These are phyloP conservation scores for Leuctra nigra DNA, from an alignment of 2,888 invertebrate species.

Conservation along the genomic window DNA sequence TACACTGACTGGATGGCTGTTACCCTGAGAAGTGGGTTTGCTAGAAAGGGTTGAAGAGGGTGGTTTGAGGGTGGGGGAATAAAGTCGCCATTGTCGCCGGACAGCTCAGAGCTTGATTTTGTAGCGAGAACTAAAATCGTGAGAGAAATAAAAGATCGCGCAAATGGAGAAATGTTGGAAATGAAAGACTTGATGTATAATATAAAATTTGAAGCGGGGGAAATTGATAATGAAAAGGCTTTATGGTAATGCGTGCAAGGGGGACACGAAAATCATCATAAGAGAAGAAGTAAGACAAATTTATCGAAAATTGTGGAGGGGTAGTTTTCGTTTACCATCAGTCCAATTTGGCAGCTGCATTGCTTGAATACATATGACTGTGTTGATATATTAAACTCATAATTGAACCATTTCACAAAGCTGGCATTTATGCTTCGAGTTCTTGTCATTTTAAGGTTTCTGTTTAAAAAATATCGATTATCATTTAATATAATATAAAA, in stretches of 20 bases:
- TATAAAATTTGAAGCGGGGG: background rate
- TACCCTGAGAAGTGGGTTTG: background rate
- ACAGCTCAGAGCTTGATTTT: conserved; percentile 38
- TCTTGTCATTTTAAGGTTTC: too few species aligned
- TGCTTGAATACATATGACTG: too few species aligned
- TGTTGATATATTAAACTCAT: too few species aligned
- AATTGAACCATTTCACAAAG: too few species aligned
- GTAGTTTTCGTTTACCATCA: too few species aligned
- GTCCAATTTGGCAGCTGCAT: too few species aligned
- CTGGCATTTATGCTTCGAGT: too few species aligned
- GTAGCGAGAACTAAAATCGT: conserved; percentile 40
- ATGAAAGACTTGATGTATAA: background rate
- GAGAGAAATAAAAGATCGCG: background rate
- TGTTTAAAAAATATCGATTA: conserved; percentile 35
- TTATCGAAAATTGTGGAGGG: background rate
- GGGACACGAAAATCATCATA: background rate
- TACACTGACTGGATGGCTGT: conserved; percentile 8
- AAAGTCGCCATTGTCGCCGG: conserved; percentile 38
- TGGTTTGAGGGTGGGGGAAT: conserved; percentile 35
- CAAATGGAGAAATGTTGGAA: background rate
- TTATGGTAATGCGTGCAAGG: background rate
- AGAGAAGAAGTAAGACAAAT: background rate
- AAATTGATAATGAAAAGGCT: background rate
- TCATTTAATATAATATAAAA: background rate
- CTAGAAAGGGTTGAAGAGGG: background rate